Evolutionary conservation across 2,888 invertebrate species (phyloP).

Genomic region (Agonopterix arenella): DNA sequence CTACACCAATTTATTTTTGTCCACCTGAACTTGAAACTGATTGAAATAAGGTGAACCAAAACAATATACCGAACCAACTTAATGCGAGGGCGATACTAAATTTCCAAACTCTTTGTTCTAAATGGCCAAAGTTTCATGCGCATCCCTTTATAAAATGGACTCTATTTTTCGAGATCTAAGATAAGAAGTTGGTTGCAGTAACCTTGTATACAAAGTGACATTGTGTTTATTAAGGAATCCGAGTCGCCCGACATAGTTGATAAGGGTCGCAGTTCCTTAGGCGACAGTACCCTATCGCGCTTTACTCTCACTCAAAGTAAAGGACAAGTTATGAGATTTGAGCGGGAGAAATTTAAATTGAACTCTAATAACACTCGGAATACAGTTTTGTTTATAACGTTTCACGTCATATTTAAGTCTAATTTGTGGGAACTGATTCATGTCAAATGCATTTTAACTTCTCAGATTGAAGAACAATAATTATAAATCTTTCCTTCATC

Average conservation of each 20-base stretch:
- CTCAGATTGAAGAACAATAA: too few relatives aligned
- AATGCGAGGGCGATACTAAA: conserved; percentile 55
- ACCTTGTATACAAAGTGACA: conserved; percentile 32
- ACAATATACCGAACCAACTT: conserved; percentile 57
- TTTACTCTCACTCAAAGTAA: conserved; percentile 40
- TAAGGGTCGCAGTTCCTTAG: conserved; percentile 66
- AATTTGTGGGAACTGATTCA: background rate
- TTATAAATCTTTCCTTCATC: too few relatives aligned
- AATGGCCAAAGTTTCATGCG: conserved; percentile 15
- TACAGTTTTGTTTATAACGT: background rate
- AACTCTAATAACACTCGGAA: background rate
- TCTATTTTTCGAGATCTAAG: conserved; percentile 13
- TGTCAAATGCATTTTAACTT: too few relatives aligned
- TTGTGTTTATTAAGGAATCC: conserved; percentile 53
- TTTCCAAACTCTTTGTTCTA: conserved; percentile 26
- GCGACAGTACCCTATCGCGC: conserved; percentile 54
- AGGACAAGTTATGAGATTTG: conserved; percentile 18
- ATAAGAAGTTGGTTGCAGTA: conserved; percentile 19
- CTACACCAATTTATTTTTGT: conserved; percentile 7
- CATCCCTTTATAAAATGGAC: background rate
- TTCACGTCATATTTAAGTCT: background rate
- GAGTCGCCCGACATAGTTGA: conserved; percentile 58
- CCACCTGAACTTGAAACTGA: conserved; percentile 27
- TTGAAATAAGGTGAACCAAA: conserved; percentile 57
- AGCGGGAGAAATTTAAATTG: background rate